Base-by-base conservation (phyloP, 2,797 vertebrate species). In the Hipposideros larvatus region DNA sequence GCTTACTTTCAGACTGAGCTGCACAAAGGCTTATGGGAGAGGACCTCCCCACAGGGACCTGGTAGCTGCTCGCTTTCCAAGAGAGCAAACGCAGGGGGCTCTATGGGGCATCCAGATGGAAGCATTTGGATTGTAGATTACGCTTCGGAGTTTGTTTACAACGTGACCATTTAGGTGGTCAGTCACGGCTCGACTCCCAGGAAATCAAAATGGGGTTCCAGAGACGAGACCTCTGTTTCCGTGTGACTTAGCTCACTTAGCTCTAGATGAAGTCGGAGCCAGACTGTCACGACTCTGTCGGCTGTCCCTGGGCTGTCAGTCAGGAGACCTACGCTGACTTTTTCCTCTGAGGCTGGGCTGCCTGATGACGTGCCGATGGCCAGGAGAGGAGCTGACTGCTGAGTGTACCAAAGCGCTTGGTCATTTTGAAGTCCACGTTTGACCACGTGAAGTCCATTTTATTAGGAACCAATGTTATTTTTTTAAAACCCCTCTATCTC, bases 321-420 rank as follows among this genome's bases (percentile, higher is more conserved):
- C 82, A 11, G 65, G 63, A 77, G 48, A 55, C 24, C 7, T 43
- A 26, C 37, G 85, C 63, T 41, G 68, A n/a, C 71, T 15, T 37
- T 75, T 37, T n/a, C 46, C 51, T 73, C 2, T 0, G 8, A 71
- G 90, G n/a, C 19, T 37, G 51, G 18, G 19, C 41, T 91, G 10
- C 59, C 21, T 11, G 59, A 21, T 0, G 15, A 37, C 0, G 9
- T 1, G 1, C 53, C 90, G 16, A 0, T n/a, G 43, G 68, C 88
- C 85, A n/a, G 43, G 11, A 11, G 15, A 74, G 79, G 2, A 28
- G 14, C 1, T 7, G 1, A 0, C 0, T n/a, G 31, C 59, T 34
- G 65, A 0, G 5, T 9, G 43, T 46, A 11, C 18, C 16, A 80
- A 34, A 22, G 34, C 46, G 73, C 37, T 71, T 65, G 46, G 31